Evolutionary conservation across 2,797 vertebrate species (phyloP), one percentile per base, ranked within the genome.

Genomic region (Enteromius afrohamiltoni): DNA sequence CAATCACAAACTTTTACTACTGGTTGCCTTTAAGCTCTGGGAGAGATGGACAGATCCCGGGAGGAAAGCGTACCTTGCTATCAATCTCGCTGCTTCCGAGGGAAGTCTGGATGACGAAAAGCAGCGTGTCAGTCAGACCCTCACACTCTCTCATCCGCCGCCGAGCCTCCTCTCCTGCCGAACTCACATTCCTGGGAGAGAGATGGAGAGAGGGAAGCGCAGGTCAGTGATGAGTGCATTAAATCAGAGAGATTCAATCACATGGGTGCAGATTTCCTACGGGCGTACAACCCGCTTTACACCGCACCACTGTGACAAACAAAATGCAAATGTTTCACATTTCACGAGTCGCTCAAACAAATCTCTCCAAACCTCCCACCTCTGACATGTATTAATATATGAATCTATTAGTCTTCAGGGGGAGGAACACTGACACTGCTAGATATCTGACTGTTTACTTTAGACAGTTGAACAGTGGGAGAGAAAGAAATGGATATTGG

Each of bases 71-170:
- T 89, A 97, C 96, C 96, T 97, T 97, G 95, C 96, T 97, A 92
- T 97, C 96, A 92, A 97, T 97, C 93, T 97, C 96, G 84, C 94
- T 96, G 95, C 95, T 97, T 87, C 96, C 96, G 82, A 97, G 94
- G 26, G 96, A 95, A 86, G 96, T 96, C 94, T 97, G 96, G 91
- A 96, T 96, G 90, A 97, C 95, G 23, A 95, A 96, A 77, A 97
- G 94, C 92, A 97, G 93, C 17, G 96, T 95, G 11, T 97, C 96
- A 0, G 96, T 97, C 90, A 97, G 94, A 76, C 96, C 96, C 9
- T 97, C 96, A 51, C 96, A 97, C 85, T 97, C 96, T 85, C 96
- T 94, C 96, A 97, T 97, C 85, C 96, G 93, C 86, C 96, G 92
- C 82, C 96, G 95, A 81, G 96, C 96, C 91, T 97, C 96, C 89